A percentile compares a stretch with the other conserved stretches of the same genome.
These are phyloP conservation scores for Mythimna albipuncta DNA, from an alignment of 2,888 invertebrate genomes.

Conservation along the genomic window DNA sequence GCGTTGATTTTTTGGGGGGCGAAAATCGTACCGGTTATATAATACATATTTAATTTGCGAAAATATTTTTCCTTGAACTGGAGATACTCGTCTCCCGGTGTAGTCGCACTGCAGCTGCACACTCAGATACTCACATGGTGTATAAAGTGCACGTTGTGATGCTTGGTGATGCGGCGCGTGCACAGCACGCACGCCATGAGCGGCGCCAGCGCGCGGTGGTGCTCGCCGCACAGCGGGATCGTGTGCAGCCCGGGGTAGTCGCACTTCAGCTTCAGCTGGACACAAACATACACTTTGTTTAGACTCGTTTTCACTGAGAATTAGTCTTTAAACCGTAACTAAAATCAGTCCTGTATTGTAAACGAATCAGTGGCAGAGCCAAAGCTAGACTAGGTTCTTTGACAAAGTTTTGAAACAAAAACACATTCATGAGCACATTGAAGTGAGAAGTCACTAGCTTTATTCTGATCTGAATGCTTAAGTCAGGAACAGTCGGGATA, in stretches of 20 bases:
- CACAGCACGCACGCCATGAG: conserved; percentile 95
- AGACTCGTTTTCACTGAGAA: too few relatives aligned
- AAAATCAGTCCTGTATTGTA: too few relatives aligned
- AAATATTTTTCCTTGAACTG: neutral
- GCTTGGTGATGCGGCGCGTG: conserved; percentile 93
- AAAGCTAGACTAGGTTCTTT: too few relatives aligned
- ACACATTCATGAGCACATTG: neutral
- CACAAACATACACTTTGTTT: neutral
- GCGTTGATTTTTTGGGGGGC: neutral
- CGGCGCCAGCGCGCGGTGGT: conserved; percentile 93
- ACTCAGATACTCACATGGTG: conserved; percentile 81
- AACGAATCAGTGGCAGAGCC: too few relatives aligned
- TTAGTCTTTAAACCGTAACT: neutral
- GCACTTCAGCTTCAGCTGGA: conserved; percentile 90
- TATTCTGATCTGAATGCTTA: neutral
- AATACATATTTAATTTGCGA: neutral
- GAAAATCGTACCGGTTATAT: neutral
- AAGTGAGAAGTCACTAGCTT: neutral
- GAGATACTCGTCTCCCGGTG: neutral
- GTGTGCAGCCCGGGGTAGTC: conserved; percentile 93
- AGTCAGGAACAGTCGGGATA: too few relatives aligned
- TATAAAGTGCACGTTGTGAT: conserved; percentile 94
- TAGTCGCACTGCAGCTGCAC: neutral
- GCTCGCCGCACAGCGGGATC: conserved; percentile 93
- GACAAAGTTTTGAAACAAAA: too few relatives aligned